Percentiles rank a stretch among this genome's conserved stretches.
phyloP scores from a whole-genome alignment of 2,113 vertebrate species.

The Lophotis ruficrista region DNA sequence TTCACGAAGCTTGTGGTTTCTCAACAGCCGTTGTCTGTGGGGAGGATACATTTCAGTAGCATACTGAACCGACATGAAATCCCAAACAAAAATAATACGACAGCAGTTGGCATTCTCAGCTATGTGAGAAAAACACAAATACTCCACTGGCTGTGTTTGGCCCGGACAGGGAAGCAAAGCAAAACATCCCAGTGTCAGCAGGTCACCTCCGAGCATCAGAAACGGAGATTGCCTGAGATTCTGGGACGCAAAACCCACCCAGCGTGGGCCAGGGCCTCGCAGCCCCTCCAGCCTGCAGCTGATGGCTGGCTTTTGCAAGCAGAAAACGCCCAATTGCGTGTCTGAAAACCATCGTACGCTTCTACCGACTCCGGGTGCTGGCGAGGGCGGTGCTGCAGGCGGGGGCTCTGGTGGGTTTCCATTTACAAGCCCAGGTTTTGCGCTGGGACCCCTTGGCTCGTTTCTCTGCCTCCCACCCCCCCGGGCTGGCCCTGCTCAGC shows the following conservation, averaged over 20 bases:
- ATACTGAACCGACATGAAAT: constrained; percentile 12
- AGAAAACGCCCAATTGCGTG: neutral
- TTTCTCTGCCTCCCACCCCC: no score
- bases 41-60: constrained; percentile 52
- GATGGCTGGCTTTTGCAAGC: neutral
- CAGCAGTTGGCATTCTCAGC: neutral
- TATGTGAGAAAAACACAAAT: neutral
- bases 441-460: no score
- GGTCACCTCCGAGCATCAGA: rapidly evolving
- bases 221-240: neutral
- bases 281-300: neutral
- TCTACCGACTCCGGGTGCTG: neutral
- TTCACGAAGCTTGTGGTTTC: constrained; percentile 65
- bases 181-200: neutral
- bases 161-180: neutral
- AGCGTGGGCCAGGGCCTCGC: rapidly evolving
- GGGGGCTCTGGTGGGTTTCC: neutral
- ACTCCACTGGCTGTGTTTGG: neutral
- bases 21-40: constrained; percentile 25
- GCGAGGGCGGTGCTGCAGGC: neutral
- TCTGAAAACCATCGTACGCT: rapidly evolving
- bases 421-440: no score
- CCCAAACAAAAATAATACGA: neutral
- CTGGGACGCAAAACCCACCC: rapidly evolving
- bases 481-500: no score